These are phyloP conservation scores for Cecidostiba fungosa DNA, from an alignment of 2,888 invertebrate genomes.

Conservation along the genomic window DNA sequence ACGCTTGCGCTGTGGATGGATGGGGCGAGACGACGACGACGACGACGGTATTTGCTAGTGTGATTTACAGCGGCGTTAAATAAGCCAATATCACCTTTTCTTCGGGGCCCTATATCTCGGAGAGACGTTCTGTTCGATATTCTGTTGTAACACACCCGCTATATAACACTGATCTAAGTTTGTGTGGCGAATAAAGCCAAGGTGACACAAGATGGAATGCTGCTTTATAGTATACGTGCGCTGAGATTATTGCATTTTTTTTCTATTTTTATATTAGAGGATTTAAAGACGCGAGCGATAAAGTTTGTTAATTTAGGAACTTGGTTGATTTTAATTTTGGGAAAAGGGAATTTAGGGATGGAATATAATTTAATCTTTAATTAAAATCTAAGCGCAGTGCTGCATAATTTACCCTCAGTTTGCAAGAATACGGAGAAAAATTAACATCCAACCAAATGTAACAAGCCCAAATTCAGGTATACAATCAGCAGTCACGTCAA, in stretches of 20 bases:
- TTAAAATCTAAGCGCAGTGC: too few relatives aligned
- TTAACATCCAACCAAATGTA: too few relatives aligned
- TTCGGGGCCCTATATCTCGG: neutral
- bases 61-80: conserved; percentile 79
- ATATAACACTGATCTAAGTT: neutral
- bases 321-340: too few relatives aligned
- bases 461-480: neutral
- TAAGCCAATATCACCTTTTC: conserved; percentile 67
- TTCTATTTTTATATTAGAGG: neutral
- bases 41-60: conserved; percentile 74
- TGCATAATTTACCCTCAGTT: too few relatives aligned
- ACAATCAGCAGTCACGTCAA: conserved; percentile 27
- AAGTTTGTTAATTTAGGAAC: too few relatives aligned
- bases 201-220: conserved; percentile 1
- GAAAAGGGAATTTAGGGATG: too few relatives aligned
- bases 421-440: too few relatives aligned
- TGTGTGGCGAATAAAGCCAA: neutral
- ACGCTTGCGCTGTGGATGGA: neutral
- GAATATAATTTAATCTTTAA: too few relatives aligned
- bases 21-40: neutral
- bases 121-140: conserved; percentile 7
- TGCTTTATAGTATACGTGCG: too few relatives aligned
- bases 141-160: neutral
- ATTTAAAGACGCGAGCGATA: neutral
- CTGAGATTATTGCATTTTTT: neutral